phyloP scores from a whole-genome alignment of 2,888 invertebrate species.

The Diaperis boleti region DNA sequence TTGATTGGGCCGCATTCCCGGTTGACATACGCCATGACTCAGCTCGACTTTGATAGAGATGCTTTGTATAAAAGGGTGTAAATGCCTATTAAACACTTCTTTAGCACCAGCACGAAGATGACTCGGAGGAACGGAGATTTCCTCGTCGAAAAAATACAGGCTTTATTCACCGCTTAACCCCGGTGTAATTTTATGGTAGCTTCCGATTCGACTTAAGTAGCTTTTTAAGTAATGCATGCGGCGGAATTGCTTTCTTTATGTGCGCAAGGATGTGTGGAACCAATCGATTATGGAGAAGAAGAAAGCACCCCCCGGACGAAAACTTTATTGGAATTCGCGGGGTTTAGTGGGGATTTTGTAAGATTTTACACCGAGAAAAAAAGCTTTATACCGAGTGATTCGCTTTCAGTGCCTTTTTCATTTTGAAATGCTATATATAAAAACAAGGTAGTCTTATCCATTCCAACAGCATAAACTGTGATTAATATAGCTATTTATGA shows the following conservation, averaged over 20 bases:
- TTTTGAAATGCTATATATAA: no score
- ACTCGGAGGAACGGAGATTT: slow-evolving; percentile 48
- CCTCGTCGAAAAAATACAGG: slow-evolving; percentile 28
- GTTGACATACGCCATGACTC: slow-evolving; percentile 62
- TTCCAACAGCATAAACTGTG: no score
- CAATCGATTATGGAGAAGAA: slow-evolving; percentile 19
- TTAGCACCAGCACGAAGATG: slow-evolving; percentile 45
- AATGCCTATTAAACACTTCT: slow-evolving; percentile 63
- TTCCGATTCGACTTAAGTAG: slow-evolving; percentile 34
- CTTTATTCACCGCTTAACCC: slow-evolving; percentile 38
- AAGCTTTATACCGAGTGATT: no score
- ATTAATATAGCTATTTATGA: no score
- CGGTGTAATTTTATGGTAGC: slow-evolving; percentile 40
- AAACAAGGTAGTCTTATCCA: no score
- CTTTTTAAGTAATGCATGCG: slow-evolving; percentile 17
- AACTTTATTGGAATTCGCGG: background rate
- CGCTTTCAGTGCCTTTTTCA: no score
- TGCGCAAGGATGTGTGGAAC: slow-evolving; percentile 30
- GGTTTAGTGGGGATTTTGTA: no score
- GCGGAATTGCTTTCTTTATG: slow-evolving; percentile 28
- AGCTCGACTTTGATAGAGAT: slow-evolving; percentile 61
- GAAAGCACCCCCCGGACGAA: background rate
- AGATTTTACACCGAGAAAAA: no score
- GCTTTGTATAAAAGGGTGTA: slow-evolving; percentile 63
- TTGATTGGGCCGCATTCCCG: slow-evolving; percentile 62